A percentile compares a stretch with the other conserved stretches of the same genome.
Conservation (phyloP, 2,797 vertebrate genomes). For the Falco biarmicus region DNA sequence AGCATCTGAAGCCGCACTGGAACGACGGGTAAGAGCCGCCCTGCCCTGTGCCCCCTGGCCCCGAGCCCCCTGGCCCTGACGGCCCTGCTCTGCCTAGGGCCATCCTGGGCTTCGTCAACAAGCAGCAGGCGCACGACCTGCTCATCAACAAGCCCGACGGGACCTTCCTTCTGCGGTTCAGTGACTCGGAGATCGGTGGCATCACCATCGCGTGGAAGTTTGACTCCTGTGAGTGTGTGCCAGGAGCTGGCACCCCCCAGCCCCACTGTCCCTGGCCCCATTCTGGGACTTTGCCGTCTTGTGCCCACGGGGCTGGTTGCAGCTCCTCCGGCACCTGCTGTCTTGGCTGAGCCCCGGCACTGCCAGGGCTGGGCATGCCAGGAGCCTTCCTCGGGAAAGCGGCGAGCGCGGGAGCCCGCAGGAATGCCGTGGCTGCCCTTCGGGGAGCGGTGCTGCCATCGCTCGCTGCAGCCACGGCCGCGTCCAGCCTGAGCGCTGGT, state of each 20-base stretch:
- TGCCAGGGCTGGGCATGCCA: fast-evolving
- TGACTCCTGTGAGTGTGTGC: slow-evolving; percentile 74
- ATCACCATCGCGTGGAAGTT: slow-evolving; percentile 98
- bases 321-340: neutral
- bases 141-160: slow-evolving; percentile 95
- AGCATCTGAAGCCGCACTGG: slow-evolving; percentile 90
- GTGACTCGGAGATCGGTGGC: slow-evolving; percentile 95
- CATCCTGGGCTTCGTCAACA: slow-evolving; percentile 95
- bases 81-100: slow-evolving; percentile 79
- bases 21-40: slow-evolving; percentile 89
- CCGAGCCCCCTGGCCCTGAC: neutral
- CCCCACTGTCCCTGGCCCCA: fast-evolving
- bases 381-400: neutral
- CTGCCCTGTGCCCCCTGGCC: neutral
- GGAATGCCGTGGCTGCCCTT: neutral
- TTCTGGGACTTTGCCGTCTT: fast-evolving
- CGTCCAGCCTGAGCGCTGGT: fast-evolving
- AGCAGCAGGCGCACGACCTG: slow-evolving; percentile 95
- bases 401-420: fast-evolving
- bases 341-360: neutral
- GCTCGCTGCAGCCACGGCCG: fast-evolving
- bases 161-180: slow-evolving; percentile 94
- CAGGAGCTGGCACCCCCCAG: fast-evolving
- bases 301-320: fast-evolving
- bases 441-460: fast-evolving